Conservation (phyloP, 2,888 invertebrate species). For the Acrocyrtus sp. region DNA sequence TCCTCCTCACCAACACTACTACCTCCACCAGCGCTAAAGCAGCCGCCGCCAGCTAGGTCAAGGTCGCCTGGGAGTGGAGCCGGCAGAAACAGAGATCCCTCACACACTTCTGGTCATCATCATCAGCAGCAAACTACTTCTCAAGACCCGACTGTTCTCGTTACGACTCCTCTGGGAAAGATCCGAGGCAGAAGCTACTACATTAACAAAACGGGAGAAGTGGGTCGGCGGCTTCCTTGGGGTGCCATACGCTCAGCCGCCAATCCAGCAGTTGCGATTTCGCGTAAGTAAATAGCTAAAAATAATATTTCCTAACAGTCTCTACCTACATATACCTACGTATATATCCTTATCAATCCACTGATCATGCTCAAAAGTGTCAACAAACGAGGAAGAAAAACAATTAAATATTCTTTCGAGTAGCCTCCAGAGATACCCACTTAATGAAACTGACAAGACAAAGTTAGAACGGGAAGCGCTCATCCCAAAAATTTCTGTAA, state of each 20-base stretch:
- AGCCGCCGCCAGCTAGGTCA: slow-evolving; percentile 26
- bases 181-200: slow-evolving; percentile 25
- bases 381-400: neutral
- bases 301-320: no score
- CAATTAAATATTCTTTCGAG: neutral
- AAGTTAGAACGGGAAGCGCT: neutral
- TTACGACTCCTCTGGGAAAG: slow-evolving; percentile 38
- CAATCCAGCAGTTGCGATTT: slow-evolving; percentile 64
- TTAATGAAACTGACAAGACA: neutral
- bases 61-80: slow-evolving; percentile 13
- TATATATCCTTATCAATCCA: neutral
- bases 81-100: slow-evolving; percentile 2
- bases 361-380: neutral
- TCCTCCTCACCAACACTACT: neutral
- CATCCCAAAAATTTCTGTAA: neutral
- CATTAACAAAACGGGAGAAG: slow-evolving; percentile 41
- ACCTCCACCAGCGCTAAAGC: slow-evolving; percentile 14
- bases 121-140: slow-evolving; percentile 14
- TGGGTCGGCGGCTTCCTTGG: slow-evolving; percentile 64
- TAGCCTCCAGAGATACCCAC: neutral
- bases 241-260: slow-evolving; percentile 65
- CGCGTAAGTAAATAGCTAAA: slow-evolving; percentile 64
- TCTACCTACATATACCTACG: no score
- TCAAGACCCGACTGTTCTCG: slow-evolving; percentile 18
- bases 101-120: neutral